Percentiles rank a stretch among this genome's conserved stretches.
Conservation (phyloP, 2,797 vertebrate species). For the Phylloscopus collybita region DNA sequence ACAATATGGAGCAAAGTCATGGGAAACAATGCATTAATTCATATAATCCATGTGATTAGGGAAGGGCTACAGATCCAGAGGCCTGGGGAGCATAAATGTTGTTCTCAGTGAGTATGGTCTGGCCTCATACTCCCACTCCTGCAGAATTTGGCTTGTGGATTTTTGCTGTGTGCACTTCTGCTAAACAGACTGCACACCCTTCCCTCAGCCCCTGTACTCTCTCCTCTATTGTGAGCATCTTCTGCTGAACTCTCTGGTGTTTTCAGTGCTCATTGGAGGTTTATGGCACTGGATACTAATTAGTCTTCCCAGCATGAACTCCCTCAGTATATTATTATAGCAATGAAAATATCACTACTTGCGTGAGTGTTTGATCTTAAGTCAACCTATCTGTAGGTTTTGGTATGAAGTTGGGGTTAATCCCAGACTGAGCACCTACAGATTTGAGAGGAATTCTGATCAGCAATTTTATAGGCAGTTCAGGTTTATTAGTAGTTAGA, state of each 20-base stretch:
- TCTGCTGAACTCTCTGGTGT: background rate
- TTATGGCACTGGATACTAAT: background rate
- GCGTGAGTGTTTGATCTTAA: background rate
- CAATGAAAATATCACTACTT: background rate
- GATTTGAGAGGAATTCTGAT: slow-evolving; percentile 1
- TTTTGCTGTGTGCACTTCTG: background rate
- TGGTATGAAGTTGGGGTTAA: background rate
- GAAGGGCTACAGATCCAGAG: background rate
- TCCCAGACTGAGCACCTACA: background rate
- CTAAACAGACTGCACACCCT: background rate
- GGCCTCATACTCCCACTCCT: background rate
- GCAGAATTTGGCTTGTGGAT: background rate
- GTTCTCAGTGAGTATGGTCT: background rate
- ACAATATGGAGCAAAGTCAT: background rate
- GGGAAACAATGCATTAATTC: background rate
- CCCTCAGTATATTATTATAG: background rate
- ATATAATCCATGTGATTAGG: background rate
- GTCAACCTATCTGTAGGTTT: background rate
- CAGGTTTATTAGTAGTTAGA: background rate
- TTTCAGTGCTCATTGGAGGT: background rate
- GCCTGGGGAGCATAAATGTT: background rate
- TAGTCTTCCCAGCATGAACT: background rate
- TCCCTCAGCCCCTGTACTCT: rapidly evolving
- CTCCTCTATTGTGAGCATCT: background rate
- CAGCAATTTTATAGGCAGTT: background rate